phyloP scores from a whole-genome alignment of 2,888 invertebrate genomes.

The Sesia apiformis region DNA sequence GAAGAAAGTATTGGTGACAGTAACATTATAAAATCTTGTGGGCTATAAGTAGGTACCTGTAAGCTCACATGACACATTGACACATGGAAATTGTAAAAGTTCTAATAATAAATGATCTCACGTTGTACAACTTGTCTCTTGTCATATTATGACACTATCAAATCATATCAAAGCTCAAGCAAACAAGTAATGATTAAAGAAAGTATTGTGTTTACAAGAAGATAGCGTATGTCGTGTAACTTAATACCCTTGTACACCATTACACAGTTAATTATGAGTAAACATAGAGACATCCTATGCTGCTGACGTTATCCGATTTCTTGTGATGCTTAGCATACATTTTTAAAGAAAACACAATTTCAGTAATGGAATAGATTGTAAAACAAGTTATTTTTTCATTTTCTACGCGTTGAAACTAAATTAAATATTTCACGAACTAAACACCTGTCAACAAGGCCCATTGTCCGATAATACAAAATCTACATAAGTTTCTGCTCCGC shows the following conservation, averaged over 20 bases:
- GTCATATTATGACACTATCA: slow-evolving; percentile 26
- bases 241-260: slow-evolving; percentile 45
- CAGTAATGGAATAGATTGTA: too few relatives aligned
- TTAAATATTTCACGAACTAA: neutral
- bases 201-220: slow-evolving; percentile 23
- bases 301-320: slow-evolving; percentile 34
- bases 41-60: too few relatives aligned
- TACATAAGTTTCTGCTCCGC: slow-evolving; percentile 55
- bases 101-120: neutral
- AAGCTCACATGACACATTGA: too few relatives aligned
- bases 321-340: slow-evolving; percentile 11
- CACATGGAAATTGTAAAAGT: too few relatives aligned
- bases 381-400: too few relatives aligned
- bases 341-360: neutral
- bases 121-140: neutral
- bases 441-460: neutral
- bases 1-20: too few relatives aligned
- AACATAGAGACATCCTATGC: slow-evolving; percentile 43
- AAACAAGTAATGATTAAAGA: slow-evolving; percentile 18
- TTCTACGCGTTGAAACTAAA: too few relatives aligned
- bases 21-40: too few relatives aligned
- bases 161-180: slow-evolving; percentile 31
- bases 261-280: slow-evolving; percentile 46
- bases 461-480: slow-evolving; percentile 20
- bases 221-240: slow-evolving; percentile 44